Conservation (phyloP, 2,113 vertebrate species). For the Anoplopoma fimbria region DNA sequence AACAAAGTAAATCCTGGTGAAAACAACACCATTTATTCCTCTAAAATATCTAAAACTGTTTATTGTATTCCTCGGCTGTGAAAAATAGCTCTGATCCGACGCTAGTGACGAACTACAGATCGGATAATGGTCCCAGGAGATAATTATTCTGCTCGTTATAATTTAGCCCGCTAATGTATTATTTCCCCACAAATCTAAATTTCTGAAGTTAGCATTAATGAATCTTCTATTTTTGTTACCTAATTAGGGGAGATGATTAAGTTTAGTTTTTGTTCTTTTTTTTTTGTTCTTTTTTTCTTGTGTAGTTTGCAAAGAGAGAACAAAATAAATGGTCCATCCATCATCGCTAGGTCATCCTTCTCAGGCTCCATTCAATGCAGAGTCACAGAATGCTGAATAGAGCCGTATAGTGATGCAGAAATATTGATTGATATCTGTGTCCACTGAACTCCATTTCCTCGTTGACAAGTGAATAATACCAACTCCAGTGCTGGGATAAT, state of each 20-base stretch:
- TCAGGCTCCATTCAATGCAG: constrained; percentile 35
- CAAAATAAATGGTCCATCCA: constrained; percentile 8
- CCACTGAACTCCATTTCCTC: constrained; percentile 44
- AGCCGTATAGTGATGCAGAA: constrained; percentile 37
- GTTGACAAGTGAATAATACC: constrained; percentile 49
- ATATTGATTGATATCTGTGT: constrained; percentile 61
- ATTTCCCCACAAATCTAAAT: constrained; percentile 6
- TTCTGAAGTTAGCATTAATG: background rate
- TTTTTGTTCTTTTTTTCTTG: background rate
- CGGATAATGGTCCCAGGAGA: background rate
- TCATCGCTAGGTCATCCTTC: constrained; percentile 14
- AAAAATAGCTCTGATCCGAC: constrained; percentile 3
- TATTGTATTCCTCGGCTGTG: background rate
- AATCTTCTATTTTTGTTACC: background rate
- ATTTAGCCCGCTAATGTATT: background rate
- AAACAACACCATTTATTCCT: background rate
- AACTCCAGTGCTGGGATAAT: background rate
- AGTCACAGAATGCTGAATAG: constrained; percentile 38
- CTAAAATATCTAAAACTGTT: background rate
- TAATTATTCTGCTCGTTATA: constrained; percentile 26
- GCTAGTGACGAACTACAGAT: constrained; percentile 4
- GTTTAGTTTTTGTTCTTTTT: background rate
- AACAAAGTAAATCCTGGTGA: background rate
- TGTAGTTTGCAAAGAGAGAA: background rate
- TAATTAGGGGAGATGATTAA: constrained; percentile 10